Percentiles rank a stretch among this genome's conserved stretches.
phyloP scores from a whole-genome alignment of 1,140 invertebrate genomes.

The Apocrypta bakeri region DNA sequence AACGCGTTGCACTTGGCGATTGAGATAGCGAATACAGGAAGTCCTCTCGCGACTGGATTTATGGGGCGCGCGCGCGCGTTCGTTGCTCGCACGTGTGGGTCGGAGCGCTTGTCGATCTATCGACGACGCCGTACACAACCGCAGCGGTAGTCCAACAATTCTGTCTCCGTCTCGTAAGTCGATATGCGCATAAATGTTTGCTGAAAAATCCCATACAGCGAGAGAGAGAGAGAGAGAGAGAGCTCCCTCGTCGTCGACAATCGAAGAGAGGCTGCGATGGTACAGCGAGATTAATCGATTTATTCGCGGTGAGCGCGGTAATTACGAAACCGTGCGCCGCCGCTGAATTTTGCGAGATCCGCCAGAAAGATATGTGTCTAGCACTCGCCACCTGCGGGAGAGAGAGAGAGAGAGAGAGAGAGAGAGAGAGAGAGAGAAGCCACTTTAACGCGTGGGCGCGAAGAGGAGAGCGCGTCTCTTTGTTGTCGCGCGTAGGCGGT shows the following conservation, averaged over 20 bases:
- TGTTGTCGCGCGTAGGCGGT: constrained; percentile 18
- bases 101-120: neutral
- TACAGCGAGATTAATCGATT: constrained; percentile 32
- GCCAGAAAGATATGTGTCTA: constrained; percentile 1
- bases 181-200: constrained; percentile 25
- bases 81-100: constrained; percentile 25
- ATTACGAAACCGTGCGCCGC: constrained; percentile 18
- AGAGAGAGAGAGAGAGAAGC: neutral
- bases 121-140: neutral
- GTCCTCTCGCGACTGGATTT: neutral
- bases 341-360: constrained; percentile 25
- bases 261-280: constrained; percentile 5
- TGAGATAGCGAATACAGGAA: constrained; percentile 24
- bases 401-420: neutral
- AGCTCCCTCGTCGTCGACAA: neutral
- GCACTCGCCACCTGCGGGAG: constrained; percentile 17
- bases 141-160: constrained; percentile 9
- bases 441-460: neutral
- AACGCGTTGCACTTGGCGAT: neutral
- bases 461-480: neutral
- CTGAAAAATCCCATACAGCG: neutral
- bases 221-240: too few relatives aligned
- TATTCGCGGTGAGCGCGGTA: constrained; percentile 20
- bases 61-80: constrained; percentile 9
- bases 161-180: neutral